phyloP scores from a whole-genome alignment of 2,113 vertebrate species.

The Perccottus glenii region DNA sequence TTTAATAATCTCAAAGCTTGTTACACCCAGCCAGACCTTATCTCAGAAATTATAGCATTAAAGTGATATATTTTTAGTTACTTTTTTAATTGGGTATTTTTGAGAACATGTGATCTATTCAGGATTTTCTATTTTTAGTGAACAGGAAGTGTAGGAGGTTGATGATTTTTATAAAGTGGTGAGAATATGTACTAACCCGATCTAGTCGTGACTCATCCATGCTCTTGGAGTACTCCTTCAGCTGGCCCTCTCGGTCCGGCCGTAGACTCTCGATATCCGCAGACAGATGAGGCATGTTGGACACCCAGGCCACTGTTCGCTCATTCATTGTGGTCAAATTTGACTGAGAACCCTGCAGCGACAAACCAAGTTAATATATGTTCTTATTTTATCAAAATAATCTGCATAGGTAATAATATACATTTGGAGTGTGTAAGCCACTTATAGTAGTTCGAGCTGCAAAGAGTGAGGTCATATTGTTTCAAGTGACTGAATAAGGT shows the following conservation, averaged over 20 bases:
- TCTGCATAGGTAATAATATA: not conserved
- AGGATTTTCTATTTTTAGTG: not conserved
- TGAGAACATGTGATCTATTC: not conserved
- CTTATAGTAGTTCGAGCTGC: not conserved
- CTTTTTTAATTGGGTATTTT: not conserved
- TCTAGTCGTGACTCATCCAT: slow-evolving; percentile 97
- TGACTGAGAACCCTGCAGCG: slow-evolving; percentile 85
- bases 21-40: not conserved
- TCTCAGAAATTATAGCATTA: slow-evolving; percentile 3
- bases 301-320: slow-evolving; percentile 95
- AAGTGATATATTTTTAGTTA: not conserved
- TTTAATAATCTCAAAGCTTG: slow-evolving; percentile 4
- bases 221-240: slow-evolving; percentile 96
- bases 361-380: not conserved
- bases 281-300: slow-evolving; percentile 96
- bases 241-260: slow-evolving; percentile 91
- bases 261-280: slow-evolving; percentile 95
- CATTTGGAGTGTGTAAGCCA: not conserved
- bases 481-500: slow-evolving; percentile 2
- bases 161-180: not conserved
- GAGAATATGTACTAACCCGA: slow-evolving; percentile 78
- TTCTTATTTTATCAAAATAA: not conserved
- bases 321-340: slow-evolving; percentile 88
- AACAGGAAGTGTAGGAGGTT: not conserved
- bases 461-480: not conserved